These are phyloP conservation scores for Encarsia formosa DNA, from an alignment of 2,888 invertebrate genomes.

Conservation along the genomic window DNA sequence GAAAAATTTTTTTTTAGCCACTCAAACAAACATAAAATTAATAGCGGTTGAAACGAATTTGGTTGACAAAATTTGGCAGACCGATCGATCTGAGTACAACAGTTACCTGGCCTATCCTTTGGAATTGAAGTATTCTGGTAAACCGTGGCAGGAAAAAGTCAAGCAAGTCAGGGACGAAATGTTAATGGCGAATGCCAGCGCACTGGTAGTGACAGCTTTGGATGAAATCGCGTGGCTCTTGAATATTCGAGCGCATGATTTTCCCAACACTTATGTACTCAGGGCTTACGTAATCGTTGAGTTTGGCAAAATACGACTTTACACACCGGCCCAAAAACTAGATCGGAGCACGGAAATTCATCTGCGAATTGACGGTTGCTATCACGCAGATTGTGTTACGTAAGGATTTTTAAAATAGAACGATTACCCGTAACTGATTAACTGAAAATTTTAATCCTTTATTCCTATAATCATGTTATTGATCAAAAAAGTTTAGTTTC, in stretches of 20 bases:
- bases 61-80: conserved; percentile 75
- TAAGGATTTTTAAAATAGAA: conserved; percentile 52
- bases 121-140: conserved; percentile 57
- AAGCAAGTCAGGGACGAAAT: conserved; percentile 63
- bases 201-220: conserved; percentile 78
- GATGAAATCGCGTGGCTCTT: conserved; percentile 87
- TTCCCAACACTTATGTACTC: conserved; percentile 75
- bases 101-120: conserved; percentile 60
- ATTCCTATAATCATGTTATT: neutral
- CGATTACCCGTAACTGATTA: too few species aligned
- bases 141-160: conserved; percentile 74
- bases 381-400: conserved; percentile 61
- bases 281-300: conserved; percentile 72
- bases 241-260: conserved; percentile 82
- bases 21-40: conserved; percentile 53
- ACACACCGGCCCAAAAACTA: conserved; percentile 66
- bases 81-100: conserved; percentile 59
- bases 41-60: conserved; percentile 65
- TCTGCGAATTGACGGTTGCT: conserved; percentile 59
- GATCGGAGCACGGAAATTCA: conserved; percentile 48
- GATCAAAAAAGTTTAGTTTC: neutral
- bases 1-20: too few species aligned
- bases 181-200: conserved; percentile 62
- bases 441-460: neutral
- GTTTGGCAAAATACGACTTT: conserved; percentile 63